phyloP scores from a whole-genome alignment of 2,113 vertebrate species.

The Melanocharis versteri region DNA sequence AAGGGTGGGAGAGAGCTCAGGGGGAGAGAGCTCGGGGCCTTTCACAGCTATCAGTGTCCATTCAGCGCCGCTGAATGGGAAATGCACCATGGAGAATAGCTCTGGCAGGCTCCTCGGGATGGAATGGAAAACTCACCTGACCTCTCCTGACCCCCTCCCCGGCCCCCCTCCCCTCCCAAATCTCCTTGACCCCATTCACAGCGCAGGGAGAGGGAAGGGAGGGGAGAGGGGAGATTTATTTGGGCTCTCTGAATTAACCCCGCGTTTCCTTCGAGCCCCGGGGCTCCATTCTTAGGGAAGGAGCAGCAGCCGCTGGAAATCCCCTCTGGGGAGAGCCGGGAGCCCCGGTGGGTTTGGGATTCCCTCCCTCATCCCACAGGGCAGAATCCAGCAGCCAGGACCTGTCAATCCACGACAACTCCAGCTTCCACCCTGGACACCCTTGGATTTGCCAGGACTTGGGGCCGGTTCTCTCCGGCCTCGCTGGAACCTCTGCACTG shows the following conservation, averaged over 20 bases:
- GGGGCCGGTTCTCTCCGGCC: background rate
- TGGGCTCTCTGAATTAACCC: constrained; percentile 17
- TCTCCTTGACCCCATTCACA: constrained; percentile 41
- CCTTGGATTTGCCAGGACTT: fast-evolving
- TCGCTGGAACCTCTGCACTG: fast-evolving
- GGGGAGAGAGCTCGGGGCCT: constrained; percentile 11
- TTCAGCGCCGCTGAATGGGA: constrained; percentile 20
- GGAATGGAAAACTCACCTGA: constrained; percentile 33
- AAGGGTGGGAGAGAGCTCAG: constrained; percentile 20
- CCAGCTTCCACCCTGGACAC: background rate
- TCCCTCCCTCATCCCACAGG: background rate
- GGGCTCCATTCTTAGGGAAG: background rate
- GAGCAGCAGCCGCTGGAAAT: background rate
- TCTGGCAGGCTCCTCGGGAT: background rate
- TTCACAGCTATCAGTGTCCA: constrained; percentile 54
- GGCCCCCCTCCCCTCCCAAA: background rate
- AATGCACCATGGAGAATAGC: constrained; percentile 57
- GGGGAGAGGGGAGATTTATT: background rate
- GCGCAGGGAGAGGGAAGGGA: background rate
- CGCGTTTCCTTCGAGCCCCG: background rate
- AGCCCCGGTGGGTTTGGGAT: background rate
- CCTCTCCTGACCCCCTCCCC: constrained; percentile 38
- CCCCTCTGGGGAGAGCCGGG: background rate
- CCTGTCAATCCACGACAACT: fast-evolving
- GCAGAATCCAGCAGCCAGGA: background rate